phyloP scores from a whole-genome alignment of 2,888 invertebrate species.

The Lepidocyrtinus sp. region DNA sequence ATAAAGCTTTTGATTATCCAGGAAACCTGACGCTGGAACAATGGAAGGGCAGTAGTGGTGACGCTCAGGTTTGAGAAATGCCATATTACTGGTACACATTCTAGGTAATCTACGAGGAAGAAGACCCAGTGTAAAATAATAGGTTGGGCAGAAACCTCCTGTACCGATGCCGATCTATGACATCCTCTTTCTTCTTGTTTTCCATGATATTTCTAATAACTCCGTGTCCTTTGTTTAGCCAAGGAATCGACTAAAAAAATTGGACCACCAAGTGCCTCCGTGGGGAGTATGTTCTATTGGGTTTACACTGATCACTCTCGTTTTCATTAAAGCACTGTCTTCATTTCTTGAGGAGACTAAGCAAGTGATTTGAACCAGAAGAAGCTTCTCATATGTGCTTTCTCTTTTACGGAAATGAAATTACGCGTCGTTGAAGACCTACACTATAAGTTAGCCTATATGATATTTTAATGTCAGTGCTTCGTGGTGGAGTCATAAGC shows the following conservation, averaged over 20 bases:
- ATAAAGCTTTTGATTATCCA: no score
- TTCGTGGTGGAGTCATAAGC: background rate
- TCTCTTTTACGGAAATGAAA: constrained; percentile 52
- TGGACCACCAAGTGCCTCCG: background rate
- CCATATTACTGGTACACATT: no score
- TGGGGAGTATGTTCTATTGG: background rate
- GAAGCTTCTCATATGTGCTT: constrained; percentile 16
- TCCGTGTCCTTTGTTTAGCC: constrained; percentile 2
- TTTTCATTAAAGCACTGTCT: constrained; percentile 3
- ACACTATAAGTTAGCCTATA: no score
- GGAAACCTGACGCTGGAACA: no score
- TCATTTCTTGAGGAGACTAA: background rate
- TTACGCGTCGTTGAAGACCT: constrained; percentile 31
- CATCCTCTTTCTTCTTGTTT: background rate
- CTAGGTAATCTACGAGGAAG: no score
- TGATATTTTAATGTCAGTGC: background rate
- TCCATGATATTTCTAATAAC: background rate
- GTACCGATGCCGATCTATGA: no score
- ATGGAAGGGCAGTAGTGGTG: no score
- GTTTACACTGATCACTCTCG: background rate
- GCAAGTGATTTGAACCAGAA: constrained; percentile 15
- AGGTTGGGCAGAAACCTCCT: no score
- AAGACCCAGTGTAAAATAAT: no score
- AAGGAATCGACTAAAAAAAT: background rate
- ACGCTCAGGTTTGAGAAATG: no score